phyloP scores from a whole-genome alignment of 2,797 vertebrate genomes.

The Novumbra hubbsi region DNA sequence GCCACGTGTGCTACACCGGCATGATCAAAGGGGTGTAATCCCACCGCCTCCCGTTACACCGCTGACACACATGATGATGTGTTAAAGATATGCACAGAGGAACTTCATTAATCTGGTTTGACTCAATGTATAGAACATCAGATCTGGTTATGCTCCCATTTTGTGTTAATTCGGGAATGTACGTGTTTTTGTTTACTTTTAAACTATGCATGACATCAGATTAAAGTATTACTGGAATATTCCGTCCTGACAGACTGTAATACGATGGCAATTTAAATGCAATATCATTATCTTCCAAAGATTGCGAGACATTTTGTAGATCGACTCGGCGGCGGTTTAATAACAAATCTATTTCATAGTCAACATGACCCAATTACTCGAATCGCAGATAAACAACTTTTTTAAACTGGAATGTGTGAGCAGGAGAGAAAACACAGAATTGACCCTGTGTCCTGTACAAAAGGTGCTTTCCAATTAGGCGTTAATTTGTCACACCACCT shows the following conservation, averaged over 20 bases:
- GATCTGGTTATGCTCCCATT: background rate
- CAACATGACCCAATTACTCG: background rate
- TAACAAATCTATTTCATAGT: background rate
- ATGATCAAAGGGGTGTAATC: background rate
- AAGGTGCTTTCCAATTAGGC: slow-evolving; percentile 75
- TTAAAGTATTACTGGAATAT: background rate
- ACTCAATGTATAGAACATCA: background rate
- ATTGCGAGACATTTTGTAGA: background rate
- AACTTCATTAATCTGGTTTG: background rate
- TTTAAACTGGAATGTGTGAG: background rate
- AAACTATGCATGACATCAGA: slow-evolving; percentile 3
- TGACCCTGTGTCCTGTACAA: slow-evolving; percentile 53
- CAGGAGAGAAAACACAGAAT: slow-evolving; percentile 31
- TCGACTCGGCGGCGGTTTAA: background rate
- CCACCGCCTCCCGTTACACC: background rate
- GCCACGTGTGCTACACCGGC: background rate
- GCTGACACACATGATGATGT: background rate
- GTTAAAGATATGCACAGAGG: background rate
- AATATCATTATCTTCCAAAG: background rate
- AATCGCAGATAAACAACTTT: slow-evolving; percentile 10
- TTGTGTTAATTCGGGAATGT: background rate
- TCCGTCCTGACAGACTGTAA: background rate
- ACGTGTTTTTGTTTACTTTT: background rate
- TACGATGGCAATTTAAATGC: background rate
- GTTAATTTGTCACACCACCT: slow-evolving; percentile 73